Evolutionary conservation across 2,113 vertebrate genomes (phyloP).

Genomic region (Pholis gunnellus): DNA sequence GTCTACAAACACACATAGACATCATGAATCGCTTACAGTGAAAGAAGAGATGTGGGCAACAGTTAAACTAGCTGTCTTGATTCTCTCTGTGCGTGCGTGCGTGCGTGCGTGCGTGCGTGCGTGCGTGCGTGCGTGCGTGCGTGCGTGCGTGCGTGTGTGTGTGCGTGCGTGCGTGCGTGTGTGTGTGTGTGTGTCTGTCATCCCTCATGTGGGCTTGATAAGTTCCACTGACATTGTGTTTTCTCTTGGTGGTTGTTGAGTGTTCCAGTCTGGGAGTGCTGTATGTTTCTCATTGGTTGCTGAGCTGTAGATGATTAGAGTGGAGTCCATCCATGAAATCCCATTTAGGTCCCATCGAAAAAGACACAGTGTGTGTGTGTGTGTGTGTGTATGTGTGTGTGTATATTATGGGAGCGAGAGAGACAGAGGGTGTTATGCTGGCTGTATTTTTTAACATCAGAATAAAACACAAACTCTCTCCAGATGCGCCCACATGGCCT

Average conservation of each 20-base stretch:
- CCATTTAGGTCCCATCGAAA: constrained; percentile 62
- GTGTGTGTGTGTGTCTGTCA: constrained; percentile 59
- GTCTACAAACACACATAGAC: constrained; percentile 67
- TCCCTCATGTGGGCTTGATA: constrained; percentile 80
- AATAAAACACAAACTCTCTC: constrained; percentile 69
- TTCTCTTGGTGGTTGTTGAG: constrained; percentile 80
- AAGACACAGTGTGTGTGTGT: constrained; percentile 58
- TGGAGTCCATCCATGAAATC: constrained; percentile 82
- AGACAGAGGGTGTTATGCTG: constrained; percentile 54
- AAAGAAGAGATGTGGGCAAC: constrained; percentile 78
- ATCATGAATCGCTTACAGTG: constrained; percentile 82
- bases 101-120: neutral
- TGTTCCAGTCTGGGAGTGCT: constrained; percentile 75
- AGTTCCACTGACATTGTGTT: constrained; percentile 81
- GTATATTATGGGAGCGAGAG: constrained; percentile 58
- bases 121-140: constrained; percentile 30
- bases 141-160: constrained; percentile 39
- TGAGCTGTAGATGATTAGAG: constrained; percentile 81
- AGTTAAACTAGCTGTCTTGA: constrained; percentile 69
- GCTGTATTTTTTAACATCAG: constrained; percentile 67
- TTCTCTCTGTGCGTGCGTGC: constrained; percentile 41
- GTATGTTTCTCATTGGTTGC: constrained; percentile 77
- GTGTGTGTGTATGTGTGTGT: constrained; percentile 32
- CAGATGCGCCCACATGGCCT: constrained; percentile 51
- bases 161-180: constrained; percentile 30